Conservation (phyloP, 2,113 vertebrate genomes). For the Anguilla japonica region DNA sequence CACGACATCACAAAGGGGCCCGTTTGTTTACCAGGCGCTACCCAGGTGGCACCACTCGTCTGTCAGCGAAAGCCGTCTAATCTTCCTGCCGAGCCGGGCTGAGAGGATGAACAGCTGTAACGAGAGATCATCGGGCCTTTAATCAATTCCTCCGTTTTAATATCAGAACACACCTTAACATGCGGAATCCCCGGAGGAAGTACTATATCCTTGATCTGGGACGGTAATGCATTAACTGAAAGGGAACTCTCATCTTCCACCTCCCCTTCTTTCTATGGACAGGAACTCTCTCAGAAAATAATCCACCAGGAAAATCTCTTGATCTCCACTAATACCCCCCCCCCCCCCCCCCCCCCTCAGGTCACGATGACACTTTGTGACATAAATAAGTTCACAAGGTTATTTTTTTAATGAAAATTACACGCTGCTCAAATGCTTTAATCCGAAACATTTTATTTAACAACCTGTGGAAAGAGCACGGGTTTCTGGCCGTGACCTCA, state of each 20-base stretch:
- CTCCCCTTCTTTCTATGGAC: not conserved
- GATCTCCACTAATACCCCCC: not conserved
- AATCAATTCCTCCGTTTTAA: slow-evolving; percentile 5
- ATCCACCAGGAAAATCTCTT: not conserved
- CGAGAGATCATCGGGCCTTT: not conserved
- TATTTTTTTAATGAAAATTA: not conserved
- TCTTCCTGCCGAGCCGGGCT: not conserved
- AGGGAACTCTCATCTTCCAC: not conserved
- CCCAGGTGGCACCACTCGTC: not conserved
- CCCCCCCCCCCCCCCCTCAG: too few relatives aligned
- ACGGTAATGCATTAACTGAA: not conserved
- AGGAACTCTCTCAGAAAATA: not conserved
- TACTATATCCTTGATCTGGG: not conserved
- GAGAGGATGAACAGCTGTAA: not conserved
- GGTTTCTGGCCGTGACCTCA: not conserved
- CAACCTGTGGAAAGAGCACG: not conserved
- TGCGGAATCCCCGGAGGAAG: not conserved
- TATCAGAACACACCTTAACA: slow-evolving; percentile 13
- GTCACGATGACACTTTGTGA: not conserved
- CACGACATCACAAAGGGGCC: not conserved
- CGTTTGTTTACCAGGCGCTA: not conserved
- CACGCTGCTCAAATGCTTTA: not conserved
- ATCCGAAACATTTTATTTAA: not conserved
- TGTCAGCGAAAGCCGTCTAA: not conserved
- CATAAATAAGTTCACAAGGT: not conserved